These are phyloP conservation scores for Capitella teleta DNA, from an alignment of 1,140 invertebrate genomes.

Conservation along the genomic window DNA sequence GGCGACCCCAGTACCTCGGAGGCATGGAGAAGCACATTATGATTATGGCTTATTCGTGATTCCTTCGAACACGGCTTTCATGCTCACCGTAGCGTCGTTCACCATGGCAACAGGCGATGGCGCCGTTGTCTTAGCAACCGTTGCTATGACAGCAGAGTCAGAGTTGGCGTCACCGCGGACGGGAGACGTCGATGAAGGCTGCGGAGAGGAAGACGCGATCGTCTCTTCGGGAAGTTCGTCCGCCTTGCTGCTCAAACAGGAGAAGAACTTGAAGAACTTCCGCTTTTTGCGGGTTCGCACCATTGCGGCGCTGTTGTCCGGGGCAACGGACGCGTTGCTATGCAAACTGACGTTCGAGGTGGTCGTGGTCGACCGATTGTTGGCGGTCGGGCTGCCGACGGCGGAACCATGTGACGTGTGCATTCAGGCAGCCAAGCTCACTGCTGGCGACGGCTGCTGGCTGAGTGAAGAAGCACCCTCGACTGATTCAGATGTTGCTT, in stretches of 20 bases:
- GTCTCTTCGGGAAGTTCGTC: slow-evolving; percentile 1
- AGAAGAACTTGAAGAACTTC: slow-evolving; percentile 14
- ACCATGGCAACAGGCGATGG: background rate
- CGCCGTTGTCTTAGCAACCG: slow-evolving; percentile 57
- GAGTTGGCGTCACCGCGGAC: slow-evolving; percentile 16
- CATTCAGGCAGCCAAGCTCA: too few species aligned
- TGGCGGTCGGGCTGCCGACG: too few species aligned
- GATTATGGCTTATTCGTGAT: too few species aligned
- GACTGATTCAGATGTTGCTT: too few species aligned
- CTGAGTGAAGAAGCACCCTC: too few species aligned
- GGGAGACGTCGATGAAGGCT: slow-evolving; percentile 23
- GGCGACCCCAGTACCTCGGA: too few species aligned
- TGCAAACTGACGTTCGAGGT: too few species aligned
- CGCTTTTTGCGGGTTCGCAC: background rate
- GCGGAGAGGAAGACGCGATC: background rate
- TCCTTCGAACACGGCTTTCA: too few species aligned
- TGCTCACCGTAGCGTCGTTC: slow-evolving; percentile 16
- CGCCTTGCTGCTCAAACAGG: slow-evolving; percentile 3
- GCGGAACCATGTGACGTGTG: too few species aligned
- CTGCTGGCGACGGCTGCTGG: too few species aligned
- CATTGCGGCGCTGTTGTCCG: background rate
- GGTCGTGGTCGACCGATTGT: too few species aligned
- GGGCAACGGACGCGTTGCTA: background rate
- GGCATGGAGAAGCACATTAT: too few species aligned
- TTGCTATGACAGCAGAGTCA: slow-evolving; percentile 59